A percentile compares a stretch with the other conserved stretches of the same genome.
Evolutionary conservation across 2,113 vertebrate species (phyloP).

Genomic region (Hoplias malabaricus): DNA sequence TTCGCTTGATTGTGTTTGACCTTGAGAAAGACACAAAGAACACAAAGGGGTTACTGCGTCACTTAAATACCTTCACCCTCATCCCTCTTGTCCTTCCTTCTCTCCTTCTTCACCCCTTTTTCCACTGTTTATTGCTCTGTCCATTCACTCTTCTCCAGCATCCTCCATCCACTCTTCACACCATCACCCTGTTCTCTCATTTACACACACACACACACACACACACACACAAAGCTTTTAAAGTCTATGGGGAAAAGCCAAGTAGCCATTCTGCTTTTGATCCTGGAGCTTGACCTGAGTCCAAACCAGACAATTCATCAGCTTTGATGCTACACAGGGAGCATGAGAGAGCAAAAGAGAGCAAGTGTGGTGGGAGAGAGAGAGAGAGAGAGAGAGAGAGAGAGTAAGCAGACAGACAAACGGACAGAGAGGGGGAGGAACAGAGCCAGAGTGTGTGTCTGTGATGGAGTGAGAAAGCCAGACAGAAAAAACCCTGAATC

Average conservation of each 20-base stretch:
- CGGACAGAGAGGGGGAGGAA: too few relatives aligned
- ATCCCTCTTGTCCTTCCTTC: background rate
- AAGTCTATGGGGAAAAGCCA: background rate
- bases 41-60: background rate
- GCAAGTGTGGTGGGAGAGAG: background rate
- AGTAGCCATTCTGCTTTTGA: conserved; percentile 18
- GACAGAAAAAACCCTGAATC: background rate
- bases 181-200: background rate
- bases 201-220: conserved; percentile 14
- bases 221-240: background rate
- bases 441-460: too few relatives aligned
- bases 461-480: too few relatives aligned
- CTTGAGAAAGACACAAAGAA: background rate
- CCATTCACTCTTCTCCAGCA: too few relatives aligned
- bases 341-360: background rate
- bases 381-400: background rate
- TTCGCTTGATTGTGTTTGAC: background rate
- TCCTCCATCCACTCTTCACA: too few relatives aligned
- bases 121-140: background rate
- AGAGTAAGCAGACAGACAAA: too few relatives aligned
- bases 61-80: background rate
- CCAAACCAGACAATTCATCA: conserved; percentile 9
- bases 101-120: background rate
- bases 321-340: conserved; percentile 30
- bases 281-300: conserved; percentile 21